phyloP scores from a whole-genome alignment of 2,113 vertebrate genomes.

The Pitta sordida region DNA sequence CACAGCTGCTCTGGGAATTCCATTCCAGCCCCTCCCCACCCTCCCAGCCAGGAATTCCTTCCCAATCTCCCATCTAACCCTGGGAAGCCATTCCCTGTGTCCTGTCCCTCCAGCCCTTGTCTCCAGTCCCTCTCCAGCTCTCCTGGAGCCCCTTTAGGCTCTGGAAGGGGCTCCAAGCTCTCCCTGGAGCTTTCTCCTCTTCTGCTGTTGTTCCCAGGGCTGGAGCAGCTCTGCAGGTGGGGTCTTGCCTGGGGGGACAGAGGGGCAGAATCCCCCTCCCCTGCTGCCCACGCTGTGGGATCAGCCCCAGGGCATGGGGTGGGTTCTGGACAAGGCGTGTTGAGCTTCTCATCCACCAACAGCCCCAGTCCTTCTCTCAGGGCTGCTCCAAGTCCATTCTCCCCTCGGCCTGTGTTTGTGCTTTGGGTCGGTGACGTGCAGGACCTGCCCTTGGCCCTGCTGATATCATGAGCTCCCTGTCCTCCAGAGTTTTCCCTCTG shows the following conservation, averaged over 20 bases:
- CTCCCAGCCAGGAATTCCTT: accelerated
- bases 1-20: accelerated
- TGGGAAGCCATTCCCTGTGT: neutral
- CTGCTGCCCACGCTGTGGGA: neutral
- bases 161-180: neutral
- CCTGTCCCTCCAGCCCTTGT: neutral
- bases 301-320: neutral
- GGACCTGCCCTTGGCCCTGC: neutral
- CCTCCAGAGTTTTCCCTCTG: too few relatives aligned
- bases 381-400: neutral
- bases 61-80: accelerated
- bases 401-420: neutral
- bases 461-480: neutral
- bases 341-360: too few relatives aligned
- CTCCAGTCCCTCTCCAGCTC: neutral
- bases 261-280: neutral
- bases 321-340: neutral
- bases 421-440: neutral
- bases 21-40: accelerated
- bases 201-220: too few relatives aligned
- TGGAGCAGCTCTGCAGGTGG: neutral
- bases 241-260: neutral
- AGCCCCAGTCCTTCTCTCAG: neutral
- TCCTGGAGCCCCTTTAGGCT: neutral
- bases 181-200: neutral